Conservation (phyloP, 2,113 vertebrate species). For the Alethe castanea region DNA sequence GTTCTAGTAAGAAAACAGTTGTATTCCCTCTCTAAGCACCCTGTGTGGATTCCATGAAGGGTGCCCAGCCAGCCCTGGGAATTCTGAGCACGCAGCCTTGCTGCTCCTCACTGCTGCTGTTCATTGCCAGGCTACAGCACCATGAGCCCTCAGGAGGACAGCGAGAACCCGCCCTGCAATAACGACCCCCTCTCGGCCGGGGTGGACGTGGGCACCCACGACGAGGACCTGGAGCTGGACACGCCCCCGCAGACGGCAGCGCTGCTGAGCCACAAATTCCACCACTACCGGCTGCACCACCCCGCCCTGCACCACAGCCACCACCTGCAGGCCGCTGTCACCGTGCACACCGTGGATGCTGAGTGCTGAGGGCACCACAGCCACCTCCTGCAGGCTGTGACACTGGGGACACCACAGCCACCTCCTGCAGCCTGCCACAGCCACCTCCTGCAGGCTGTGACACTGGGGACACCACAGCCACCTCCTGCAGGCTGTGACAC, state of each 20-base stretch:
- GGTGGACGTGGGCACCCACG: conserved; percentile 92
- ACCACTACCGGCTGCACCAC: conserved; percentile 91
- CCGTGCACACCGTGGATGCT: conserved; percentile 94
- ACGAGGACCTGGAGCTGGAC: conserved; percentile 94
- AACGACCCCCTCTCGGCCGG: conserved; percentile 92
- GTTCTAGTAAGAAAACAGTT: not conserved
- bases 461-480: not conserved
- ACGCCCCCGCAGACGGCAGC: conserved; percentile 93
- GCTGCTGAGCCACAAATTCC: conserved; percentile 93
- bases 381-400: not conserved
- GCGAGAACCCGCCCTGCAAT: conserved; percentile 93
- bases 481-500: not conserved
- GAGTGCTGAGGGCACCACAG: conserved; percentile 81
- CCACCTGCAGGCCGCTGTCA: conserved; percentile 94
- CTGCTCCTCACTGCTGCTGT: not conserved
- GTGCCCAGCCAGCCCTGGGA: not conserved
- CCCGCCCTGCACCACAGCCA: conserved; percentile 87
- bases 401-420: not conserved
- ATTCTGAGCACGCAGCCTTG: not conserved
- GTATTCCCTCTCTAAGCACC: not conserved
- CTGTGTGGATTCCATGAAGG: not conserved
- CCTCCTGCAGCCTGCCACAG: not conserved
- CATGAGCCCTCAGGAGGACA: conserved; percentile 99
- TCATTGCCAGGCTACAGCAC: conserved; percentile 90
- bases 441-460: not conserved